Conservation (phyloP, 2,113 vertebrate genomes). For the Ciconia maguari region DNA sequence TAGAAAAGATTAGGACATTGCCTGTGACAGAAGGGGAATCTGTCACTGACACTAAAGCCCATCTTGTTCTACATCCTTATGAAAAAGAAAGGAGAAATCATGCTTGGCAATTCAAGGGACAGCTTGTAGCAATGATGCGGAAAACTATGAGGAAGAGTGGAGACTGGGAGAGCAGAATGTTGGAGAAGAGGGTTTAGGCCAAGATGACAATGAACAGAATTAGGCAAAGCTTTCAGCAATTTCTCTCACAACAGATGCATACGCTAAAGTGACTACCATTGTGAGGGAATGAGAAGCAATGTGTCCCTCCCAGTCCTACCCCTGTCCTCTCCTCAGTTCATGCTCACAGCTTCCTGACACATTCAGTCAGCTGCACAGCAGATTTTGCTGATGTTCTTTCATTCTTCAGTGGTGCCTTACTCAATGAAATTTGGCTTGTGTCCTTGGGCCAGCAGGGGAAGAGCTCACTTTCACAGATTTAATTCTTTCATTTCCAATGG, state of each 20-base stretch:
- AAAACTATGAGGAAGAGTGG: not conserved
- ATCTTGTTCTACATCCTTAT: not conserved
- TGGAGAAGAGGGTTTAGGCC: not conserved
- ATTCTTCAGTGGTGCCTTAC: constrained; percentile 24
- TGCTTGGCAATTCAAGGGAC: not conserved
- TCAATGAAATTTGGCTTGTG: constrained; percentile 37
- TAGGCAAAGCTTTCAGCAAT: not conserved
- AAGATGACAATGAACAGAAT: not conserved
- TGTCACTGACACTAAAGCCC: not conserved
- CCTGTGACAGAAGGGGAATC: not conserved
- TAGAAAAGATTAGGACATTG: not conserved
- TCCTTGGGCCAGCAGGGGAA: not conserved
- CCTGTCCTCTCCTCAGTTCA: not conserved
- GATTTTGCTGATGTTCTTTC: constrained; percentile 26
- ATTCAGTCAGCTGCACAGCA: constrained; percentile 33
- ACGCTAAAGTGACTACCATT: not conserved
- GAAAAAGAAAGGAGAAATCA: not conserved
- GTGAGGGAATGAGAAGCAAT: not conserved
- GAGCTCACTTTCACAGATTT: constrained; percentile 39
- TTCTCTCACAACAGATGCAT: not conserved
- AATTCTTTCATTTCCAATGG: constrained; percentile 11
- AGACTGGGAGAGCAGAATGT: not conserved
- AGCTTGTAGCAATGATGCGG: not conserved
- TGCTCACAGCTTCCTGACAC: not conserved
- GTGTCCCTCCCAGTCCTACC: not conserved